Evolutionary conservation across 2,113 vertebrate species (phyloP).

Genomic region (Fulica atra): DNA sequence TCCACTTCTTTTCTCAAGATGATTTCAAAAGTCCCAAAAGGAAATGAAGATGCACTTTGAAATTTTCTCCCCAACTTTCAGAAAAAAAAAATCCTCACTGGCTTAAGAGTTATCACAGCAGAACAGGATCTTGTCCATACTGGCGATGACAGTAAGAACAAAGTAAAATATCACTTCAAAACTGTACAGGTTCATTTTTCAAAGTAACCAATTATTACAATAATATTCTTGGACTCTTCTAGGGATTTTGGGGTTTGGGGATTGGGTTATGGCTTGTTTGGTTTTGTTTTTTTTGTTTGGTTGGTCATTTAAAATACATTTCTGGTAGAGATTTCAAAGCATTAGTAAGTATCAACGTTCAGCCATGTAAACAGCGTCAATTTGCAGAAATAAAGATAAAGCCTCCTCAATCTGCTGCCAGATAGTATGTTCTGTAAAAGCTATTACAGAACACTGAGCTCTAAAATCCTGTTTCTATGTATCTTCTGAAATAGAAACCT

Average conservation of each 20-base stretch:
- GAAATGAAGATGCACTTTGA: rapidly evolving
- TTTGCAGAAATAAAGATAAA: background rate
- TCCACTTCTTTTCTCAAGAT: background rate
- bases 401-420: background rate
- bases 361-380: background rate
- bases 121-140: background rate
- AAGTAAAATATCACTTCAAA: background rate
- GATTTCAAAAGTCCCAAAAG: background rate
- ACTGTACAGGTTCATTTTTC: background rate
- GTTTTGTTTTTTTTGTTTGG: background rate
- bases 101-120: background rate
- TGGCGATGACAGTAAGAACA: background rate
- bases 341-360: background rate
- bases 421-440: background rate
- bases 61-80: background rate
- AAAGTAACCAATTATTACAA: background rate
- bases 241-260: background rate
- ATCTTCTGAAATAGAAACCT: background rate
- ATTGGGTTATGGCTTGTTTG: background rate
- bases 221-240: background rate
- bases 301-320: too few relatives aligned
- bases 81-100: background rate
- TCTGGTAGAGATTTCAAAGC: background rate
- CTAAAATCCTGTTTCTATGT: background rate
- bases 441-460: background rate